Conservation (phyloP, 2,113 vertebrate genomes). For the Spizaetus ornatus region DNA sequence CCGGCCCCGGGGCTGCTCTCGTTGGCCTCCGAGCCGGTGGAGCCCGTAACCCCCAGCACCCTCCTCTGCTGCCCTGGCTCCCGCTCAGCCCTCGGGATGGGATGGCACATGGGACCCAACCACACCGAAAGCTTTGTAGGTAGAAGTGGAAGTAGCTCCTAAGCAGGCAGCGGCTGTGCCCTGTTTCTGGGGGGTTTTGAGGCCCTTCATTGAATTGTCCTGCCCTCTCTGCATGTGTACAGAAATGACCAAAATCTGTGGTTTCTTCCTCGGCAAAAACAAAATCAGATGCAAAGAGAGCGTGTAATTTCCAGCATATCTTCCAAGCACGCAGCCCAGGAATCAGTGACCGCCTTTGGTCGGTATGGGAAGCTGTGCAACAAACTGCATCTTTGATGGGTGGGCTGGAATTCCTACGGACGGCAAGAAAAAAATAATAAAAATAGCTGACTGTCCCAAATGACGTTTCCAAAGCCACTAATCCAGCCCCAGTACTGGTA, state of each 20-base stretch:
- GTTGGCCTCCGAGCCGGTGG: rapidly evolving
- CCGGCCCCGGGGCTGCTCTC: neutral
- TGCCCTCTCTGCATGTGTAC: neutral
- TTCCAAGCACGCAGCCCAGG: neutral
- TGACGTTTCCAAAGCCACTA: neutral
- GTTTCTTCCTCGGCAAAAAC: neutral
- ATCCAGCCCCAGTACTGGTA: neutral
- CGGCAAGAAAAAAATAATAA: neutral
- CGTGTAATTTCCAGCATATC: neutral
- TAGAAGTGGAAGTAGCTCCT: neutral
- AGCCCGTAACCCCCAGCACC: neutral
- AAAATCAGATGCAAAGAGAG: neutral
- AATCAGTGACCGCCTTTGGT: neutral
- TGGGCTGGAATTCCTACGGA: neutral
- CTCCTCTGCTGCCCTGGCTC: neutral
- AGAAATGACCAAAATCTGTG: neutral
- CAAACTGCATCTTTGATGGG: neutral
- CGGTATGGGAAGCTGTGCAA: neutral
- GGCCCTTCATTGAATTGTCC: neutral
- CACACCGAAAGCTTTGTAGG: neutral
- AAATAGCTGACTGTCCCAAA: neutral
- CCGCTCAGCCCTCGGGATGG: neutral
- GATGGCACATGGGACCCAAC: neutral
- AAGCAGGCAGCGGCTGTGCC: neutral
- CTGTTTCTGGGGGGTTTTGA: neutral